Evolutionary conservation across 2,113 vertebrate species (phyloP), one percentile per base, ranked within the genome.

Genomic region (Nerophis ophidion): DNA sequence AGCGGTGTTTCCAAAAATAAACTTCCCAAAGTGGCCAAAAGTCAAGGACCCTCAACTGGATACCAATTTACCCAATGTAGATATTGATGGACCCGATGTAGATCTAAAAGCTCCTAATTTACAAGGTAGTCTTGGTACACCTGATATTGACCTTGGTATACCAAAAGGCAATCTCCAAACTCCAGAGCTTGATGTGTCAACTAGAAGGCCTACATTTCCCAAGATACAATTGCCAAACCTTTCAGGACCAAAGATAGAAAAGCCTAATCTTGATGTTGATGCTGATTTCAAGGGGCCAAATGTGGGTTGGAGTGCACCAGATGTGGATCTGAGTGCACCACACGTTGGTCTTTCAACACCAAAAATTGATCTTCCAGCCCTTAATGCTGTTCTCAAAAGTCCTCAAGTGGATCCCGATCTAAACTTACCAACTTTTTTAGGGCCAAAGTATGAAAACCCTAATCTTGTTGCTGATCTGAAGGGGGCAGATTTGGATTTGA

Each of bases 191-290:
- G 75, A 84, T 60, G 65, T 13, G 38, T 58, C 74, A 58, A 68
- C 61, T 42, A 69, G 64, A 35, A 85, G 78, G 67, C 1, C 77
- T 8, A 82, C 77, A 17, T 1, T 68, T 3, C 80, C 85, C 11
- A 68, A 80, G 15, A 5, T 87, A 1, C 40, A 87, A 45, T 6
- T 74, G 5, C 84, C 84, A 45, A 83, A 61, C 44, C 75, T 87
- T 65, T 63, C 81, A 4, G 77, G 48, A 3, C 59, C 69, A 70
- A 76, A 16, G 3, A 65, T 74, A 8, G 84, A 84, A 75, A 55
- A 35, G 61, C 77, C 80, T 48, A 57, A 71, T 64, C 1, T 72
- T 5, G 49, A 70, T 55, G 33, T 74, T 57, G 71, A 82, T 72
- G 61, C 63, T 58, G 66, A 76, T 49, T 6, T 81, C 12, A 68